Conservation (phyloP, 2,888 invertebrate species). For the Rhopalosiphum nymphaeae region DNA sequence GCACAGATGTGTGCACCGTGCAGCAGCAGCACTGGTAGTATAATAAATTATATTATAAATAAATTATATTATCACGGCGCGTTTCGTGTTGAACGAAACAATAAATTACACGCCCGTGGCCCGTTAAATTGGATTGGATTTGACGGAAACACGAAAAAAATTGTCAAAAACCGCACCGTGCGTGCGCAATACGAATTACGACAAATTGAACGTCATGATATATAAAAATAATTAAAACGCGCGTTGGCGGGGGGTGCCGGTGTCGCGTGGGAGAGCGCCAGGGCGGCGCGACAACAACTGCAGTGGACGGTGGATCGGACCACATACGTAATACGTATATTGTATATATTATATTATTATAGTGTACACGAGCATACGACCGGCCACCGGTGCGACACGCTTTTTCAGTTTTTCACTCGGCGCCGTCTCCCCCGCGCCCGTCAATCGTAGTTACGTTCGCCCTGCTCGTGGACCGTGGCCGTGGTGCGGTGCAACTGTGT, state of each 20-base stretch:
- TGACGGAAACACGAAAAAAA: background rate
- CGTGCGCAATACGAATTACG: background rate
- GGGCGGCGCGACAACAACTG: background rate
- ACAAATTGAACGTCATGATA: background rate
- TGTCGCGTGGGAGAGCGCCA: background rate
- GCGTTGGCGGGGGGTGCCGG: background rate
- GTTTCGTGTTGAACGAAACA: background rate
- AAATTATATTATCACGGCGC: background rate
- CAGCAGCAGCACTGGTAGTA: background rate
- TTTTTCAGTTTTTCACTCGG: background rate
- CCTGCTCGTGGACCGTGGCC: background rate
- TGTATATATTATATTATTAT: no score
- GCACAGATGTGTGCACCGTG: background rate
- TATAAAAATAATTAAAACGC: background rate
- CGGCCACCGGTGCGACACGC: background rate
- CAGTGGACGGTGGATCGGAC: background rate
- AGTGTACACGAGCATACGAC: background rate
- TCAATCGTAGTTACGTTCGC: background rate
- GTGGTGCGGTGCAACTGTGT: background rate
- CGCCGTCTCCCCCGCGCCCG: background rate
- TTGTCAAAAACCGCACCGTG: background rate
- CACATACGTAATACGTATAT: no score
- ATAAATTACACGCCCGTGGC: slow-evolving; percentile 10
- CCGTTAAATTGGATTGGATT: background rate
- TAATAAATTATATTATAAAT: background rate